phyloP scores from a whole-genome alignment of 2,113 vertebrate genomes.

The Erythrocercus mccallii region DNA sequence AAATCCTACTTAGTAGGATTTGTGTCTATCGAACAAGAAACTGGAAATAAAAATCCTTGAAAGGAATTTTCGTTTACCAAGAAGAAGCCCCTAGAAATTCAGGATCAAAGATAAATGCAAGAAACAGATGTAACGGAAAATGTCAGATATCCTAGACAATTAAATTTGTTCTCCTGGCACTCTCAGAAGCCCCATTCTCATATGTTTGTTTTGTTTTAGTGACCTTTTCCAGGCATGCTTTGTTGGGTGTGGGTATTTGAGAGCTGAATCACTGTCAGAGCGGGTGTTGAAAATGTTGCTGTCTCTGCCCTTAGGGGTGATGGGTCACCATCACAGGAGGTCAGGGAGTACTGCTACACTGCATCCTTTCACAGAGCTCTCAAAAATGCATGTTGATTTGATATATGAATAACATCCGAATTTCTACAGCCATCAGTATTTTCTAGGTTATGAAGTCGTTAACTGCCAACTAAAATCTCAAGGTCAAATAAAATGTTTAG shows the following conservation, averaged over 20 bases:
- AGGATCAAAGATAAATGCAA: neutral
- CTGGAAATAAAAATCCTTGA: neutral
- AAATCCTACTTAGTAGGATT: neutral
- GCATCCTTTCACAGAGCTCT: neutral
- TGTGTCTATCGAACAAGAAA: neutral
- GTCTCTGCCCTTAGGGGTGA: neutral
- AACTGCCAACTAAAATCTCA: neutral
- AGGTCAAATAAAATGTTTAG: neutral
- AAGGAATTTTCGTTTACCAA: neutral
- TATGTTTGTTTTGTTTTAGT: neutral
- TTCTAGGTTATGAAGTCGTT: neutral
- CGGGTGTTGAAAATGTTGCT: neutral
- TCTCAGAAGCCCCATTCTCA: neutral
- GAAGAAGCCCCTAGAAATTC: neutral
- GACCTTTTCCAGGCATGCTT: neutral
- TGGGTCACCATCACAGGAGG: neutral
- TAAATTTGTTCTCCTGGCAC: neutral
- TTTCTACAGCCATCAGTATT: neutral
- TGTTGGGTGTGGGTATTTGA: neutral
- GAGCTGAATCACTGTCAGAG: neutral
- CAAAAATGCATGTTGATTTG: neutral
- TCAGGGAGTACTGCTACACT: neutral
- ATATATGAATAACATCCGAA: neutral
- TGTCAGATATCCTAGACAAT: neutral
- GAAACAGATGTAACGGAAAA: constrained; percentile 14